Conservation (phyloP, 2,888 invertebrate genomes). For the Oscheius sp. region DNA sequence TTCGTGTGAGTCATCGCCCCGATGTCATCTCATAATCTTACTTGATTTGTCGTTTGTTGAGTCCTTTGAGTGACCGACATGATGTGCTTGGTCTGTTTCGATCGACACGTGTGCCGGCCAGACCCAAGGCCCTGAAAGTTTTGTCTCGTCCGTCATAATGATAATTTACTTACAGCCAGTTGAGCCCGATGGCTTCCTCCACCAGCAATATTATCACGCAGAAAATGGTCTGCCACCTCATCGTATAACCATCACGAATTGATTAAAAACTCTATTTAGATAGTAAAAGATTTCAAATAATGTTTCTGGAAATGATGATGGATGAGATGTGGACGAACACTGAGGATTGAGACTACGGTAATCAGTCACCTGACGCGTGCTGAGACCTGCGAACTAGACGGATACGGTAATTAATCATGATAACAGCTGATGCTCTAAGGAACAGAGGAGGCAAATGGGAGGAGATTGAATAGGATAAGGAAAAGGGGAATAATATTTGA, state of each 20-base stretch:
- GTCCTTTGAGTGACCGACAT: conserved; percentile 40
- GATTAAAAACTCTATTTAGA: conserved; percentile 4
- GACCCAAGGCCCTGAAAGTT: conserved; percentile 35
- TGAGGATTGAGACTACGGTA: conserved; percentile 22
- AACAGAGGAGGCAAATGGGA: neutral
- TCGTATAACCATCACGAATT: conserved; percentile 23
- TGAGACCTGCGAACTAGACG: conserved; percentile 29
- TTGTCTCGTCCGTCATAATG: neutral
- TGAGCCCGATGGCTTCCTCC: conserved; percentile 13
- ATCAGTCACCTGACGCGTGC: conserved; percentile 36
- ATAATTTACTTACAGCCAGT: conserved; percentile 23
- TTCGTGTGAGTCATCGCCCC: no score
- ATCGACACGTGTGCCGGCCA: conserved; percentile 35
- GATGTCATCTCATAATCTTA: no score
- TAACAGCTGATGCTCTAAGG: conserved; percentile 34
- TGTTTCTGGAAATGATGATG: conserved; percentile 12
- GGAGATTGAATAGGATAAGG: neutral
- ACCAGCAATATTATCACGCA: conserved; percentile 16
- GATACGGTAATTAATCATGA: conserved; percentile 38
- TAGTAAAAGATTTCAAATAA: neutral
- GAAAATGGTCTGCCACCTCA: conserved; percentile 7
- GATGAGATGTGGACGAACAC: conserved; percentile 1
- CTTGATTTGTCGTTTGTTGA: conserved; percentile 43
- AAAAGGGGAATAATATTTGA: neutral
- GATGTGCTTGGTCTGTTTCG: conserved; percentile 7